Conservation (phyloP, 2,113 vertebrate genomes). For the Capreolus pygargus region DNA sequence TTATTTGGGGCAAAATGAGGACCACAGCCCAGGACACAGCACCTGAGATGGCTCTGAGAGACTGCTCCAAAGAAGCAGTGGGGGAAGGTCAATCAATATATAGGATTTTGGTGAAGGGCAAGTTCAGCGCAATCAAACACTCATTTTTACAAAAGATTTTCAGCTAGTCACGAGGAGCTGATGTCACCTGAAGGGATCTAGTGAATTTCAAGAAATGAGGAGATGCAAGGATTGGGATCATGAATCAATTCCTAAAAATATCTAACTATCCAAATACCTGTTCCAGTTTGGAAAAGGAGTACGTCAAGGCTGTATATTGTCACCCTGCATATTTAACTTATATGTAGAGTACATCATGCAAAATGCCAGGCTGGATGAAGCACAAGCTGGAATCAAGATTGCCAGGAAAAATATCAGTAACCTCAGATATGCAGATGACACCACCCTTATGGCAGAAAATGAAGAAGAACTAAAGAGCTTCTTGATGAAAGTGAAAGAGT, state of each 20-base stretch:
- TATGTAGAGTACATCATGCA: not conserved
- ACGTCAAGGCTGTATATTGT: not conserved
- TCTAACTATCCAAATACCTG: not conserved
- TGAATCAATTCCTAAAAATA: not conserved
- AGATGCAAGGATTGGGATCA: not conserved
- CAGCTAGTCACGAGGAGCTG: not conserved
- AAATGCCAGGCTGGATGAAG: not conserved
- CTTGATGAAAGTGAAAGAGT: not conserved
- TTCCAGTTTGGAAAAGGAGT: not conserved
- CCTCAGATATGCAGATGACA: not conserved
- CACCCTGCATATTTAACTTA: not conserved
- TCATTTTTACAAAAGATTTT: not conserved
- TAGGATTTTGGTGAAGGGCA: not conserved
- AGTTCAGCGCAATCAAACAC: not conserved
- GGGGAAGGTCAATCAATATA: not conserved
- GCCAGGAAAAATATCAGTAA: not conserved
- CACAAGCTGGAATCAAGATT: not conserved
- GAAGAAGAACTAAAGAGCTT: not conserved
- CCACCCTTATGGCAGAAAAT: not conserved
- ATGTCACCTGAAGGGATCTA: not conserved
- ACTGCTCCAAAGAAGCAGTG: not conserved
- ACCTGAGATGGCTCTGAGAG: not conserved
- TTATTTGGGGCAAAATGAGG: not conserved
- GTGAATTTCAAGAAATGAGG: not conserved
- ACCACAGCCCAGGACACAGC: not conserved